A percentile compares a stretch with the other conserved stretches of the same genome.
phyloP scores from a whole-genome alignment of 92 coral and sea anemone genomes.

The Umimayanthus kanabou region DNA sequence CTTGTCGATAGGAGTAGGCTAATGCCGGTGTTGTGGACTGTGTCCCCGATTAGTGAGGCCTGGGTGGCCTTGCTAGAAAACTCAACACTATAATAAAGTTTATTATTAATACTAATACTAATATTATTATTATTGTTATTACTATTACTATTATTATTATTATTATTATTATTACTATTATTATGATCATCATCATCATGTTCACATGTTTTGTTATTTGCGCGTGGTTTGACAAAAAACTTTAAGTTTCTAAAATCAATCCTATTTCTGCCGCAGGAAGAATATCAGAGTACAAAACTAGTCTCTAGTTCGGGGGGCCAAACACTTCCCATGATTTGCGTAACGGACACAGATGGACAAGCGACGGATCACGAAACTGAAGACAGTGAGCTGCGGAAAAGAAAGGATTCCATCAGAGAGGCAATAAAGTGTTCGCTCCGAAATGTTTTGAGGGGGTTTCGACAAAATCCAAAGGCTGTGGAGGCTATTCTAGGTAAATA shows the following conservation, averaged over 20 bases:
- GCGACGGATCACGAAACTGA: constrained; percentile 5
- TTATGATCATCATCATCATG: no score
- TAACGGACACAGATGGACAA: background rate
- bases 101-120: no score
- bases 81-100: no score
- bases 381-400: constrained; percentile 35
- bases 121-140: no score
- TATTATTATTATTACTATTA: no score
- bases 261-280: background rate
- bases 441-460: constrained; percentile 74
- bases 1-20: no score
- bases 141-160: no score
- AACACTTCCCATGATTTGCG: background rate
- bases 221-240: no score
- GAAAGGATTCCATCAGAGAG: background rate
- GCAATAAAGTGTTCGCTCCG: constrained; percentile 66
- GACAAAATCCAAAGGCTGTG: constrained; percentile 82
- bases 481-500: constrained; percentile 70
- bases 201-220: no score
- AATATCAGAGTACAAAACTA: background rate
- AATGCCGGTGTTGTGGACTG: no score
- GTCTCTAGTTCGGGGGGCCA: background rate
- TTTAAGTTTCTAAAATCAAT: background rate
- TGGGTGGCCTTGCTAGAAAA: no score
- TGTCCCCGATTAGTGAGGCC: no score